Conservation (phyloP, 2,797 vertebrate species). For the Hozukius guyotensis region DNA sequence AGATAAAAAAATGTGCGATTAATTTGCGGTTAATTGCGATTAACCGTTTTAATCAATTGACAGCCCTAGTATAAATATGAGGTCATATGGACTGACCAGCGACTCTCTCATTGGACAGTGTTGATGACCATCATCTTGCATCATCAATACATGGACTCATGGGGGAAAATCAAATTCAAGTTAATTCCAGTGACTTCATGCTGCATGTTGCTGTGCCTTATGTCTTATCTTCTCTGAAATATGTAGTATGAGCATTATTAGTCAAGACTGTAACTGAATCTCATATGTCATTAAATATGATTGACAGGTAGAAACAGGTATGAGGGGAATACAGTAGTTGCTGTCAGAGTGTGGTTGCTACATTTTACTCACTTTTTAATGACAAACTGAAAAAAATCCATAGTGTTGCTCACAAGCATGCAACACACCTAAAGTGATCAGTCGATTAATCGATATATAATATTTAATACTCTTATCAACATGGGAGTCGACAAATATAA, state of each 20-base stretch:
- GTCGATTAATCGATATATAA: not conserved
- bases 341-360: not conserved
- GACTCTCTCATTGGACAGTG: not conserved
- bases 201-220: not conserved
- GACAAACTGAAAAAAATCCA: not conserved
- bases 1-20: no score
- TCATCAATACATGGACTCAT: not conserved
- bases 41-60: no score
- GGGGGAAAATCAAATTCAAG: not conserved
- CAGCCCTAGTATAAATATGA: no score
- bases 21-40: no score
- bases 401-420: not conserved
- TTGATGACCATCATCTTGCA: not conserved
- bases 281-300: constrained; percentile 7
- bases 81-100: not conserved
- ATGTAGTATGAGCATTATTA: not conserved
- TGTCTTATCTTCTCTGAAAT: not conserved
- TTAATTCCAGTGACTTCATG: not conserved
- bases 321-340: not conserved
- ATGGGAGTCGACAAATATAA: no score
- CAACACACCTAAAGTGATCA: not conserved
- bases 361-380: not conserved
- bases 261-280: not conserved
- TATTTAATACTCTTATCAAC: no score
- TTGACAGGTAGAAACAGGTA: not conserved